These are phyloP conservation scores for Acropternis orthonyx DNA, from an alignment of 2,797 vertebrate genomes.

Conservation along the genomic window DNA sequence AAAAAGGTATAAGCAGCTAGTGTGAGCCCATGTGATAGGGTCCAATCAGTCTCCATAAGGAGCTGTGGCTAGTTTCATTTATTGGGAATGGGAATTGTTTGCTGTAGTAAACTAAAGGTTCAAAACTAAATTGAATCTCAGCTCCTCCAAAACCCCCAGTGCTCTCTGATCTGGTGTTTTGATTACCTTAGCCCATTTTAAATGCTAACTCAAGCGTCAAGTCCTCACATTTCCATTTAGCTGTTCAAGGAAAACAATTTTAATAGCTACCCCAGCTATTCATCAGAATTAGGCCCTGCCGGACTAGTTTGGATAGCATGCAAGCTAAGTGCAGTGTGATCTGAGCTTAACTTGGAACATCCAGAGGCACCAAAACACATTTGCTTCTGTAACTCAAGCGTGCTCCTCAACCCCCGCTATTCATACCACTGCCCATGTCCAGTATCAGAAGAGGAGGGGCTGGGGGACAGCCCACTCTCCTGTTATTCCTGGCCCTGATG, in stretches of 20 bases:
- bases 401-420: neutral
- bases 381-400: neutral
- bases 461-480: neutral
- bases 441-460: neutral
- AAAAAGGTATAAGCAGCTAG: neutral
- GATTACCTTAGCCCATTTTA: conserved; percentile 39
- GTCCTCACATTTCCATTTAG: conserved; percentile 3
- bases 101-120: neutral
- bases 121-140: neutral
- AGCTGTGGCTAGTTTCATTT: neutral
- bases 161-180: neutral
- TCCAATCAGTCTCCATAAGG: neutral
- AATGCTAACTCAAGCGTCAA: conserved; percentile 13
- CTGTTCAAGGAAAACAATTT: conserved; percentile 41
- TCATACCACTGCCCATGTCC: neutral
- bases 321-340: neutral
- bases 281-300: conserved; percentile 16
- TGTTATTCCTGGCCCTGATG: neutral
- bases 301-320: neutral
- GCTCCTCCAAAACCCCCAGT: neutral
- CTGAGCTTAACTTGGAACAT: neutral
- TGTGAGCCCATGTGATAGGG: neutral
- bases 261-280: conserved; percentile 4
- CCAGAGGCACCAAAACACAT: neutral
- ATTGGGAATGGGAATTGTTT: neutral